Evolutionary conservation across 2,888 invertebrate species (phyloP), one percentile per base, ranked within the genome.

Genomic region (Dicranocentrus wangi): DNA sequence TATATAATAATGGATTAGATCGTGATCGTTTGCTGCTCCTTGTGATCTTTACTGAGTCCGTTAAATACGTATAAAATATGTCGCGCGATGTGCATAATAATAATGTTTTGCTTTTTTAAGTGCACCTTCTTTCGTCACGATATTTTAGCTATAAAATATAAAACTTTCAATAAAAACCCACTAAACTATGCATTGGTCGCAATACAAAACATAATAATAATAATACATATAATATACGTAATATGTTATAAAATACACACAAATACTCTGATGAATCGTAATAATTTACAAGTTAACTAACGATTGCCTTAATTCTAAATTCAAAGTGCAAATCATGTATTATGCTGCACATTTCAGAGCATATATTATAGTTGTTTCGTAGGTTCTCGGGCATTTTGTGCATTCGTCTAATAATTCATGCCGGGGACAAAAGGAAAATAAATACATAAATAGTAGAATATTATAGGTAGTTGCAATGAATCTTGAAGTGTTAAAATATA

Each of bases 41-140:
- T 69, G 69, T 69, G 69, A 69, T 69, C 69, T 69, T 69, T 43
- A 55, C 43, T 39, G 32, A 69, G 69, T 69, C 69, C 69, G 27
- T 32, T 51, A 27, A 51, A 27, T 68, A 47, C 43, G 65, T 43
- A 65, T 51, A 51, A 10, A 51, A 10, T 5, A 51, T 25, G 23
- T 23, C 21, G 21, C 7, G 25, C 7, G 25, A 3, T 10, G 25
- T 55, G 21, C 21, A 60, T 28, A 3, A 19, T 58, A 23, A 21
- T 5, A 23, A 60, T 10, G 32, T 27, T 60, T 25, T 58, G 10
- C n/a, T n/a, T 28, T 25, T 28, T 17, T 60, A 55, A 55, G 7
- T 21, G 55, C 55, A 55, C 23, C 19, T 21, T 19, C 7, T 23
- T 55, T 55, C 7, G 5, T 47, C 47, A n/a, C 5, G 47, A n/a